Percentiles rank a stretch among this genome's conserved stretches.
These are phyloP conservation scores for Xyrichtys novacula DNA, from an alignment of 2,797 vertebrate genomes.

Conservation along the genomic window DNA sequence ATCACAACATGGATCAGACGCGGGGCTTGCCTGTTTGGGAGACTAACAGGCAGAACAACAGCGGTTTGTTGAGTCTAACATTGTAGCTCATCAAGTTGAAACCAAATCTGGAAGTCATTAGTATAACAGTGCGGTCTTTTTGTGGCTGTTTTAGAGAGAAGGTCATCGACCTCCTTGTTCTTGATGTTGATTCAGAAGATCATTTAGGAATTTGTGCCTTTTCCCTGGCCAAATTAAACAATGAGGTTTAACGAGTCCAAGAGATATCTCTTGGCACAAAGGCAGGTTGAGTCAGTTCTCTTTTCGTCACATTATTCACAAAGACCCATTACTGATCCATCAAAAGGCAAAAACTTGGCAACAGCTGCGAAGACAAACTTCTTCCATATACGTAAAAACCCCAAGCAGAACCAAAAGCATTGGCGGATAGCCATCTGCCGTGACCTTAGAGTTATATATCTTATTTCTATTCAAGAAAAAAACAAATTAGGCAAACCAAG, in stretches of 20 bases:
- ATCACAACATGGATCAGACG: slow-evolving; percentile 73
- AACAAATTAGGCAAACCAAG: too few species aligned
- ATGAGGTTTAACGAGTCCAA: not conserved
- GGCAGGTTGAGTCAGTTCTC: too few species aligned
- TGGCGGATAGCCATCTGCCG: too few species aligned
- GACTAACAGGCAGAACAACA: slow-evolving; percentile 67
- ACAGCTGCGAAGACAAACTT: too few species aligned
- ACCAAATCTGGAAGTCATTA: slow-evolving; percentile 23
- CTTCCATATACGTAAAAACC: too few species aligned
- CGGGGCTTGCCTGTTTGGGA: slow-evolving; percentile 57
- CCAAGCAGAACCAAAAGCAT: too few species aligned
- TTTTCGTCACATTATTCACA: too few species aligned
- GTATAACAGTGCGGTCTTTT: slow-evolving; percentile 17
- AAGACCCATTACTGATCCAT: too few species aligned
- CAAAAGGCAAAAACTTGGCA: too few species aligned
- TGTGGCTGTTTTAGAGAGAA: slow-evolving; percentile 31
- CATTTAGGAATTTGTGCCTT: not conserved
- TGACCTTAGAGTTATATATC: too few species aligned
- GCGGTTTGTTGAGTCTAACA: slow-evolving; percentile 51
- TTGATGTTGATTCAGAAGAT: slow-evolving; percentile 42
- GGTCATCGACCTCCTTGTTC: slow-evolving; percentile 41
- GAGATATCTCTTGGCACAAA: not conserved
- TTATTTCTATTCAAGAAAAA: too few species aligned
- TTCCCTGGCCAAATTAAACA: not conserved
- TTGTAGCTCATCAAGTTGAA: slow-evolving; percentile 62